Evolutionary conservation across 2,797 vertebrate genomes (phyloP).

Genomic region (Chanos chanos): DNA sequence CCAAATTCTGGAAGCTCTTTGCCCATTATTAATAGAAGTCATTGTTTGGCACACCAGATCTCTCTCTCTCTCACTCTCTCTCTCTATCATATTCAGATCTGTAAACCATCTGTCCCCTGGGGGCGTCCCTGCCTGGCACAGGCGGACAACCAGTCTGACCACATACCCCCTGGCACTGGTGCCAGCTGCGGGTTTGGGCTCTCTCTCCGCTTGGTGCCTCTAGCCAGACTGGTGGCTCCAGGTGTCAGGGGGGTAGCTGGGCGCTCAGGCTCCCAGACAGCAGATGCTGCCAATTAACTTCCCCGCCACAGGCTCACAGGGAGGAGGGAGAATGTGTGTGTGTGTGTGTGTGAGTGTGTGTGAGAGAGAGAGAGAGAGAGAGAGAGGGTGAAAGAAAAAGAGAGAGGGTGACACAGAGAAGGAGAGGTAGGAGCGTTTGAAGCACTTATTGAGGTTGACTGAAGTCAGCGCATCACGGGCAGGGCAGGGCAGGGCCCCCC

Average conservation of each 20-base stretch:
- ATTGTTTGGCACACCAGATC: constrained; percentile 34
- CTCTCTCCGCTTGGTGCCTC: constrained; percentile 34
- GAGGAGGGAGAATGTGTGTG: constrained; percentile 27
- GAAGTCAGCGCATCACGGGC: constrained; percentile 30
- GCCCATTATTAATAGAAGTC: constrained; percentile 31
- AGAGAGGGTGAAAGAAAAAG: neutral
- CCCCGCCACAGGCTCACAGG: constrained; percentile 56
- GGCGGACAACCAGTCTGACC: constrained; percentile 71
- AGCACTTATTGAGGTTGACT: constrained; percentile 40
- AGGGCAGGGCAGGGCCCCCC: constrained; percentile 3
- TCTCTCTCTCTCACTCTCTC: constrained; percentile 7
- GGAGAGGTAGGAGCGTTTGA: neutral
- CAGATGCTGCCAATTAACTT: constrained; percentile 85
- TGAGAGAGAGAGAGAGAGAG: constrained; percentile 4
- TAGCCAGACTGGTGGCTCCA: constrained; percentile 51
- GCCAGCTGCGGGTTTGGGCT: constrained; percentile 70
- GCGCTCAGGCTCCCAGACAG: constrained; percentile 66
- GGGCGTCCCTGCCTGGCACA: constrained; percentile 63
- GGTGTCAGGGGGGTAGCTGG: constrained; percentile 50
- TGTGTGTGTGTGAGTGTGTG: neutral
- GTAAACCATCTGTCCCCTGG: constrained; percentile 61
- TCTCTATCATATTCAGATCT: constrained; percentile 62
- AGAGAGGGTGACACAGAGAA: constrained; percentile 6
- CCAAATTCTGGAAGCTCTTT: constrained; percentile 15
- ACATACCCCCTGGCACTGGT: constrained; percentile 67